phyloP scores from a whole-genome alignment of 2,797 vertebrate genomes.

The Sebastes paucispinis region DNA sequence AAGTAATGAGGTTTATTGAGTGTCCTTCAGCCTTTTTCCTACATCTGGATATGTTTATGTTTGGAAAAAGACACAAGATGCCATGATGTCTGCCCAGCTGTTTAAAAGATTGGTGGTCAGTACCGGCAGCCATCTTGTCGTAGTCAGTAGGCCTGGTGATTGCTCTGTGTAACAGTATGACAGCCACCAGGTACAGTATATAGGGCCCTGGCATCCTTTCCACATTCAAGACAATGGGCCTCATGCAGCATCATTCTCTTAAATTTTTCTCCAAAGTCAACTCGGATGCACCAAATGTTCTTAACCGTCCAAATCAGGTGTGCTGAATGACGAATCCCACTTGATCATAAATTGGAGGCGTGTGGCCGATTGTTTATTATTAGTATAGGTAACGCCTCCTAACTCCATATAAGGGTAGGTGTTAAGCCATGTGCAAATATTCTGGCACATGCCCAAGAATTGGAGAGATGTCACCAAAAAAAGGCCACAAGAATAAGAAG shows the following conservation, averaged over 20 bases:
- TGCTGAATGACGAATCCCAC: not conserved
- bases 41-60: constrained; percentile 29
- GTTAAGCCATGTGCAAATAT: no score
- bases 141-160: not conserved
- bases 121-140: not conserved
- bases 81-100: not conserved
- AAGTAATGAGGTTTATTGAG: not conserved
- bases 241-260: not conserved
- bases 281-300: no score
- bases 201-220: not conserved
- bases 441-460: no score
- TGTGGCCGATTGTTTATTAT: no score
- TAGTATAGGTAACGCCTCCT: no score
- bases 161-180: not conserved
- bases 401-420: no score
- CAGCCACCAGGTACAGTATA: not conserved
- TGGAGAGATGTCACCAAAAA: no score
- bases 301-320: no score
- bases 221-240: not conserved
- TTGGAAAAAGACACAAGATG: not conserved
- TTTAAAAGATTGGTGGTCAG: not conserved
- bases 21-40: not conserved
- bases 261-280: no score
- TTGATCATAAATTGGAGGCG: no score
- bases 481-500: no score